Percentiles rank a stretch among this genome's conserved stretches.
Evolutionary conservation across 2,797 vertebrate species (phyloP).

Genomic region (Cyprinella venusta): DNA sequence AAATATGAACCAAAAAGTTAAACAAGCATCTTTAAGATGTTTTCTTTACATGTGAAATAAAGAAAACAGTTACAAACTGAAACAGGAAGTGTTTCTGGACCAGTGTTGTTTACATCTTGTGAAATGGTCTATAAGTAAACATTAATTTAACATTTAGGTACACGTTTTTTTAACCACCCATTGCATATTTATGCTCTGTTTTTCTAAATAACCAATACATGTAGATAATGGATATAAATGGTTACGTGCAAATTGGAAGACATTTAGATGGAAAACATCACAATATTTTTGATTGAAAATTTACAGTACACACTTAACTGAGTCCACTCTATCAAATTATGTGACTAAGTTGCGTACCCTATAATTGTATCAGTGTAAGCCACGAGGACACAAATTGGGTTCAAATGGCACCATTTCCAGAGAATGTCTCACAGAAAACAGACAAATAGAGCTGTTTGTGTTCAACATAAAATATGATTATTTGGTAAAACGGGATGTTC

Average conservation of each 20-base stretch:
- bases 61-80: no score
- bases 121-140: no score
- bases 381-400: background rate
- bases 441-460: background rate
- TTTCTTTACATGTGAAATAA: no score
- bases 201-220: background rate
- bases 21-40: no score
- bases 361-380: background rate
- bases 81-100: no score
- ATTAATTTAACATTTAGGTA: background rate
- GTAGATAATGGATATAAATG: background rate
- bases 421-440: background rate
- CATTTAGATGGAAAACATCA: background rate
- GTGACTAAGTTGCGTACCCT: background rate
- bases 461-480: background rate
- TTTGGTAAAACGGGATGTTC: background rate
- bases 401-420: background rate
- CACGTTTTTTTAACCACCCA: background rate
- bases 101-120: no score
- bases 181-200: background rate
- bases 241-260: background rate
- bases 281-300: background rate
- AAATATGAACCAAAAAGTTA: no score
- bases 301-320: background rate
- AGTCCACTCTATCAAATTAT: background rate